phyloP scores from a whole-genome alignment of 2,888 invertebrate genomes.

The Cinara cedri region DNA sequence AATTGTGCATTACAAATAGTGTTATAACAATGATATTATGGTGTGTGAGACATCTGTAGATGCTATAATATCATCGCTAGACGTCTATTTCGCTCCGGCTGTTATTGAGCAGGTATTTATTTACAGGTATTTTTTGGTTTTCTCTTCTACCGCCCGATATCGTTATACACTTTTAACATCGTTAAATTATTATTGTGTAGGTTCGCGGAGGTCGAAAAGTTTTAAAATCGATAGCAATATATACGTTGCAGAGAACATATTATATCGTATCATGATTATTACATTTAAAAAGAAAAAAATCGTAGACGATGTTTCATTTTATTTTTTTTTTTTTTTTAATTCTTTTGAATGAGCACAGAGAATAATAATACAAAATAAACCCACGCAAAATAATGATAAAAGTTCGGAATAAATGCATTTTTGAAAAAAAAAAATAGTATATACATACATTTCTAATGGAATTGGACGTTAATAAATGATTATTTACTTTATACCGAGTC shows the following conservation, averaged over 20 bases:
- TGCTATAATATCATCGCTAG: too few species aligned
- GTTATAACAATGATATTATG: too few species aligned
- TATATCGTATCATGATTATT: too few species aligned
- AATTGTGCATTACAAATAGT: too few species aligned
- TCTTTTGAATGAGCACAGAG: not conserved
- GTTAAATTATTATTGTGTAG: not conserved
- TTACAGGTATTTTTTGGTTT: conserved; percentile 5
- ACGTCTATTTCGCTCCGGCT: not conserved
- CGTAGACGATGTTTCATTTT: not conserved
- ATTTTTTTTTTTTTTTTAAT: not conserved
- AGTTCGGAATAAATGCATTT: conserved; percentile 21
- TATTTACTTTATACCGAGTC: not conserved
- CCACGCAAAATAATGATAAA: not conserved
- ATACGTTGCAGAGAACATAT: not conserved
- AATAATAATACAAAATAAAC: not conserved
- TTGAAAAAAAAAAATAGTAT: too few species aligned
- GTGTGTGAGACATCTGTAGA: too few species aligned
- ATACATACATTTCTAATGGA: not conserved
- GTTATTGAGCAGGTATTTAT: conserved; percentile 5
- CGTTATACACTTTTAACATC: too few species aligned
- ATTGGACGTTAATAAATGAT: conserved; percentile 3
- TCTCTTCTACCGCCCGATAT: not conserved
- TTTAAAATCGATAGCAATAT: not conserved
- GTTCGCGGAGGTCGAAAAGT: not conserved
- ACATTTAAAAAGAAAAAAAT: too few species aligned